Conservation (phyloP, 2,888 invertebrate species). For the Oconnorella tubifera region DNA sequence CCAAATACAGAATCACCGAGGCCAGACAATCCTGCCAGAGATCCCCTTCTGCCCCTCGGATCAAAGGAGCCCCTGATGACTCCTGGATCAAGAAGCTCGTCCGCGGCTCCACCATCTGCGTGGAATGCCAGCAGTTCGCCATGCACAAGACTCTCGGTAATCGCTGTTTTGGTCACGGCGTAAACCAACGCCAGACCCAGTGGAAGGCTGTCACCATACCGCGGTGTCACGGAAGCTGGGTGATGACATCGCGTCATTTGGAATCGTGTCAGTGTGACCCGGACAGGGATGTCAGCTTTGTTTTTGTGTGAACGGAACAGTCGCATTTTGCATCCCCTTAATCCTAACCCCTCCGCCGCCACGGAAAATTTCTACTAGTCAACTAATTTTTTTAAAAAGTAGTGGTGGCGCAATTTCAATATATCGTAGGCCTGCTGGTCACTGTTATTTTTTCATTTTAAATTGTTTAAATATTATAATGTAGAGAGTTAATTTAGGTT, state of each 20-base stretch:
- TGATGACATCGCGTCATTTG: constrained; percentile 57
- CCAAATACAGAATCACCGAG: constrained; percentile 73
- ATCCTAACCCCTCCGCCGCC: no score
- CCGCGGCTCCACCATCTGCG: constrained; percentile 70
- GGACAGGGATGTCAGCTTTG: constrained; percentile 9
- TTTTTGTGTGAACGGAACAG: neutral
- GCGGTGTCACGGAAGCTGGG: constrained; percentile 85
- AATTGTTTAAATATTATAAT: no score
- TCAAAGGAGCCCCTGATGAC: neutral
- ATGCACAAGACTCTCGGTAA: constrained; percentile 69
- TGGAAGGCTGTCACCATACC: constrained; percentile 79
- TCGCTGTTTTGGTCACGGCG: constrained; percentile 79
- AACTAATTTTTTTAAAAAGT: no score
- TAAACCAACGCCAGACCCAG: constrained; percentile 69
- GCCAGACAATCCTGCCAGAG: constrained; percentile 34
- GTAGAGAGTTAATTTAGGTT: no score
- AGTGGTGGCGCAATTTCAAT: no score
- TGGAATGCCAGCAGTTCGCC: constrained; percentile 78
- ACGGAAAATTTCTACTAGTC: no score
- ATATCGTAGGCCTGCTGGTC: no score
- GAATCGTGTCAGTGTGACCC: constrained; percentile 10
- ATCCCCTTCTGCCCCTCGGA: constrained; percentile 31
- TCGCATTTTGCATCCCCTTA: no score
- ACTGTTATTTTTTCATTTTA: no score
- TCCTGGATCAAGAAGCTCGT: constrained; percentile 31